These are phyloP conservation scores for Drosophila aldrichi DNA, from an alignment of 2,888 invertebrate species.

Conservation along the genomic window DNA sequence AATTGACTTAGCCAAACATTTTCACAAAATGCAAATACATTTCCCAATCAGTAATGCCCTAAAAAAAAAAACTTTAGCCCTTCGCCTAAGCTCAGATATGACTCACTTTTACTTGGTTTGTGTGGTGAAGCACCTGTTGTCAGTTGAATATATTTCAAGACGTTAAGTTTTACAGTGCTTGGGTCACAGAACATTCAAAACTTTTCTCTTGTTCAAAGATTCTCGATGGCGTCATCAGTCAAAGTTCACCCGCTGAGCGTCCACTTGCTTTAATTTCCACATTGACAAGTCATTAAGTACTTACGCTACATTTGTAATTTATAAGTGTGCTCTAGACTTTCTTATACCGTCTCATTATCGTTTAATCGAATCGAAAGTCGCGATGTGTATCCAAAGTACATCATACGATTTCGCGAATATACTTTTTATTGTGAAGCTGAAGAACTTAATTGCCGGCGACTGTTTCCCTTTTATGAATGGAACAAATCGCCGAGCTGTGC, in stretches of 20 bases:
- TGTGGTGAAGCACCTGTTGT: background rate
- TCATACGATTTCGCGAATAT: constrained; percentile 17
- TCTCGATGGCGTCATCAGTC: constrained; percentile 35
- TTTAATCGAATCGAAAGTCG: constrained; percentile 27
- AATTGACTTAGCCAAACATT: background rate
- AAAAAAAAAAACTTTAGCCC: background rate
- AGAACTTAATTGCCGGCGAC: constrained; percentile 7
- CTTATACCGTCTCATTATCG: constrained; percentile 12
- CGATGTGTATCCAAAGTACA: constrained; percentile 43
- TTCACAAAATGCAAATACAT: background rate
- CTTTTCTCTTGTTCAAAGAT: constrained; percentile 31
- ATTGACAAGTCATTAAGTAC: constrained; percentile 36
- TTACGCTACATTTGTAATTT: constrained; percentile 5
- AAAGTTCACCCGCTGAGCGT: constrained; percentile 30
- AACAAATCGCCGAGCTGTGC: constrained; percentile 23
- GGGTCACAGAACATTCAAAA: background rate
- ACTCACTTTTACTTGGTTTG: constrained; percentile 9
- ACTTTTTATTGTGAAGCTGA: constrained; percentile 10
- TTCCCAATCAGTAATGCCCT: background rate
- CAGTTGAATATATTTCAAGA: background rate
- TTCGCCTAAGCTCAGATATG: background rate
- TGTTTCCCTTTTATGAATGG: constrained; percentile 50
- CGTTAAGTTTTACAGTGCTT: background rate
- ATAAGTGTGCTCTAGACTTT: background rate
- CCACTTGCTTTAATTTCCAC: constrained; percentile 24